Evolutionary conservation across 1,140 invertebrate genomes (phyloP).

Genomic region (Bathynomus jamesi): DNA sequence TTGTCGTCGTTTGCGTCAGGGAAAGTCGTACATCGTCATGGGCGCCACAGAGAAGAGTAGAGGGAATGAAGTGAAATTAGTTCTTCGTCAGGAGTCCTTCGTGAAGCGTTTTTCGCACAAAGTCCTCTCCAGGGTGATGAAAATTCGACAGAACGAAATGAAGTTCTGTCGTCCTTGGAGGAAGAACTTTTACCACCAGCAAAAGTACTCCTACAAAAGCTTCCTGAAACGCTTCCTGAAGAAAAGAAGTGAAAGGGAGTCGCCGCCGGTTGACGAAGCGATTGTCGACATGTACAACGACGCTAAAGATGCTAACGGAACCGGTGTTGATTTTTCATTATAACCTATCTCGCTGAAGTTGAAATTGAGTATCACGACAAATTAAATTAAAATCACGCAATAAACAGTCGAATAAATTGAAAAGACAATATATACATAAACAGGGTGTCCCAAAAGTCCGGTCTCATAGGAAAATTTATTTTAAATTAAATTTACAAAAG

Average conservation of each 20-base stretch:
- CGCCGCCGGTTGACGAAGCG: too few species aligned
- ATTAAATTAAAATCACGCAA: too few species aligned
- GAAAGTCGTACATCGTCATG: conserved; percentile 33
- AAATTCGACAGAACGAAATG: conserved; percentile 32
- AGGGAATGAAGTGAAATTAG: conserved; percentile 24
- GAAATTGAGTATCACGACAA: too few species aligned
- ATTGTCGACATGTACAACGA: too few species aligned
- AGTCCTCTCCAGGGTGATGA: conserved; percentile 19
- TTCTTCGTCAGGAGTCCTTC: conserved; percentile 12
- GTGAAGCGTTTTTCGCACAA: conserved; percentile 16
- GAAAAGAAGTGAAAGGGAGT: background rate
- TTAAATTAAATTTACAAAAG: too few species aligned
- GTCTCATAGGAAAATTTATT: too few species aligned
- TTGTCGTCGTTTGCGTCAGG: conserved; percentile 25
- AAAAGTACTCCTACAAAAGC: background rate
- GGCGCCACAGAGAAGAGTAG: conserved; percentile 19
- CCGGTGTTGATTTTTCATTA: too few species aligned
- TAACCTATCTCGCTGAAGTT: too few species aligned
- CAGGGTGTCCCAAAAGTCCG: too few species aligned
- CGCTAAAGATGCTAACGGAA: too few species aligned
- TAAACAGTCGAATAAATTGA: too few species aligned
- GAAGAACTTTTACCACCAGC: background rate
- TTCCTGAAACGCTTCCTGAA: background rate
- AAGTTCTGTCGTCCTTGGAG: conserved; percentile 29
- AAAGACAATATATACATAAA: too few species aligned